Evolutionary conservation across 2,888 invertebrate species (phyloP), one percentile per base, ranked within the genome.

Genomic region (Chalcosyrphus nemorum): DNA sequence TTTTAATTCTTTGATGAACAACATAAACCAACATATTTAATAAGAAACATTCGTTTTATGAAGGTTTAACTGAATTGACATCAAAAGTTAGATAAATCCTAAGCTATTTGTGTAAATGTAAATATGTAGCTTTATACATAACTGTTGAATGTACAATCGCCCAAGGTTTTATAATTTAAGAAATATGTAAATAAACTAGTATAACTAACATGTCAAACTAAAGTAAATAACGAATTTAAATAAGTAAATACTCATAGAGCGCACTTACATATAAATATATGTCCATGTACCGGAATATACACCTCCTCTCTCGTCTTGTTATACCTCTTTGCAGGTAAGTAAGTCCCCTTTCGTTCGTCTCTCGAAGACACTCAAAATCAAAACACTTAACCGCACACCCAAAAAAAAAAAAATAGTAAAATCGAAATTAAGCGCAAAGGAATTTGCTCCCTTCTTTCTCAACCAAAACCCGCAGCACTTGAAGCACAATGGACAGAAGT

Each of bases 361-460:
- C 35, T 47, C n/a, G 13, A 52, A 65, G 17, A 59, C 71, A 56
- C 52, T 56, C 29, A 35, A 72, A 63, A 52, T 35, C 63, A 63
- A 77, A 61, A 56, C 70, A 63, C 70, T 76, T 75, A 50, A 65
- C 56, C 19, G 45, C 47, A 57, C 56, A 47, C 17, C 41, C 41
- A n/a, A 61, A 43, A 9, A 54, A n/a, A 24, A 47, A 59, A 75
- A 68, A 84, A 75, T 80, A 80, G 80, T 84, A 75, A 80, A 80
- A 75, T 75, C 52, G 74, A 80, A 84, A 75, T 75, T 75, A 80
- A 80, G 68, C 80, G 52, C 70, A 57, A 63, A 70, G 84, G 72
- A 84, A 74, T 74, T 68, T 70, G 68, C 78, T 84, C 70, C 70
- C 68, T 75, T 65, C 56, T 35, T 45, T 80, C 17, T 80, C 17